Base-by-base conservation (phyloP, 1,140 invertebrate genomes). In the Formica selysi region DNA sequence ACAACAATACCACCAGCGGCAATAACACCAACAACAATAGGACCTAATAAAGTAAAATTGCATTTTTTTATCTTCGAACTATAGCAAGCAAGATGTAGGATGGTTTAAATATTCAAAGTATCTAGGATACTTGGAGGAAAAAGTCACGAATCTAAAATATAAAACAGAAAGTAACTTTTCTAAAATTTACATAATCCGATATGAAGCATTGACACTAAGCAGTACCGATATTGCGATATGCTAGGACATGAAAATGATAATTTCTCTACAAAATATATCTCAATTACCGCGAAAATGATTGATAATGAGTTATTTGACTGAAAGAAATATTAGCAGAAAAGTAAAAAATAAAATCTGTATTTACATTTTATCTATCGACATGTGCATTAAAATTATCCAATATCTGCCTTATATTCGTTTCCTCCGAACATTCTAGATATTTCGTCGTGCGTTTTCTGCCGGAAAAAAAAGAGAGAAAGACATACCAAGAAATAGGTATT, bases 11-110 rank as follows among this genome's bases (percentile, higher is more conserved):
- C 29, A 80, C 32, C 26, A 91, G 41, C 26, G 85, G 65, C 19
- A 73, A 41, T 61, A 76, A 62, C 32, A 81, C 38, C 32, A 91
- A 74, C 65, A 84, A 48, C 32, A 76, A 65, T 32, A 83, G 48
- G 76, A 67, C 44, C 41, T 85, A 57, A 73, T 48, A 16, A 51
- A 51, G 13, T 51, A 19, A 67, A 41, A 70, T 62, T 61, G 32
- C 11, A 87, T 67, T 79, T 22, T 74, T 10, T 64, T 38, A 22
- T 19, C 48, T 68, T 11, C 57, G 64, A n/a, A 41, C 64, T 68
- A 51, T 59, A 80, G 29, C 26, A 13, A 65, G 59, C 8, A 44
- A 4, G 5, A 19, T 51, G 5, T 67, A 62, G 68, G 71, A 76
- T 79, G 76, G 22, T 38, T 26, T 16, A 78, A 59, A 80, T 64